Evolutionary conservation across 1,140 invertebrate species (phyloP).

Genomic region (Drosophila obscura): DNA sequence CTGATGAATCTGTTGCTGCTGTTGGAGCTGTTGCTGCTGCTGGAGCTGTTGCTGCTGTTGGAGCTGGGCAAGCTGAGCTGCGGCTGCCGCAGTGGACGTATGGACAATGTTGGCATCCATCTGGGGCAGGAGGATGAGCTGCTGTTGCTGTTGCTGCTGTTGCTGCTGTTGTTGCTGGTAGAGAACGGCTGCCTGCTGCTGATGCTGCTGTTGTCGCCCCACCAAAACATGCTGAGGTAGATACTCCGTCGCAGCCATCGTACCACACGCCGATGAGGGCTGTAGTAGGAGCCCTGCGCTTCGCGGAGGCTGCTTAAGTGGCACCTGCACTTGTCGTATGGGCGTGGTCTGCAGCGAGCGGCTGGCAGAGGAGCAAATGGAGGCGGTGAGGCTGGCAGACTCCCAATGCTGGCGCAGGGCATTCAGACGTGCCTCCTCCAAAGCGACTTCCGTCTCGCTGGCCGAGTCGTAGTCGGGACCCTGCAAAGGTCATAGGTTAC

Average conservation of each 20-base stretch:
- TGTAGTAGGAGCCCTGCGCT: constrained; percentile 53
- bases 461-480: constrained; percentile 90
- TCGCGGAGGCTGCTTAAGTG: constrained; percentile 40
- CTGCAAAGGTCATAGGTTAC: constrained; percentile 81
- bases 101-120: constrained; percentile 75
- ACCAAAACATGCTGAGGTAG: constrained; percentile 75
- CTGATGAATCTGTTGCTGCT: constrained; percentile 56
- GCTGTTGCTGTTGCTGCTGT: constrained; percentile 56
- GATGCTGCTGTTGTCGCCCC: constrained; percentile 67
- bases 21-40: constrained; percentile 7
- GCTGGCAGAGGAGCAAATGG: constrained; percentile 83
- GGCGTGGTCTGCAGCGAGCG: constrained; percentile 83
- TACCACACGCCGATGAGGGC: constrained; percentile 40
- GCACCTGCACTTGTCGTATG: constrained; percentile 73
- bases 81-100: constrained; percentile 79
- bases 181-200: constrained; percentile 32
- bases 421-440: constrained; percentile 86
- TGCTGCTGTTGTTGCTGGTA: constrained; percentile 52
- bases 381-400: constrained; percentile 85
- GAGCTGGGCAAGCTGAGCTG: constrained; percentile 71
- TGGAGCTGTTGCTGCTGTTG: constrained; percentile 65
- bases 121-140: constrained; percentile 68
- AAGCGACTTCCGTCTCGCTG: constrained; percentile 87
- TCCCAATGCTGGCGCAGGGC: constrained; percentile 87
- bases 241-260: constrained; percentile 68